Conservation (phyloP, 2,797 vertebrate species). For the Crypturellus tataupa region DNA sequence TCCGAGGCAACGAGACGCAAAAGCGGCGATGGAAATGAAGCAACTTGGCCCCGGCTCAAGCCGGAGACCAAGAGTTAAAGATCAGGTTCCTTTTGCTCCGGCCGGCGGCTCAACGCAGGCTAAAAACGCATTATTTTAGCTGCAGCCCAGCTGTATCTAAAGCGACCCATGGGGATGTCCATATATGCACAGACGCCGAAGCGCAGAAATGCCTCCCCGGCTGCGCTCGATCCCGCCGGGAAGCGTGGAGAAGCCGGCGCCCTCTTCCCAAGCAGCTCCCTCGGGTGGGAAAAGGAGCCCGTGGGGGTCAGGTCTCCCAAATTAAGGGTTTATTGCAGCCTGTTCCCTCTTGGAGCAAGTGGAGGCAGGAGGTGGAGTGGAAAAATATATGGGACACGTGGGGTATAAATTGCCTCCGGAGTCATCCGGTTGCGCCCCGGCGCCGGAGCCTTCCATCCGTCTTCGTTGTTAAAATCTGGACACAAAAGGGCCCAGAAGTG, state of each 20-base stretch:
- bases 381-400: not conserved
- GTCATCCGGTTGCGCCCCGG: not conserved
- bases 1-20: constrained; percentile 35
- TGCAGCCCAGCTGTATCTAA: not conserved
- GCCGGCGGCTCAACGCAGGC: not conserved
- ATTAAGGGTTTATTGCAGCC: not conserved
- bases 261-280: not conserved
- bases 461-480: constrained; percentile 45
- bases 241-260: not conserved
- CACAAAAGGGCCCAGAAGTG: constrained; percentile 65
- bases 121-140: accelerated
- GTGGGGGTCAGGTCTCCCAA: not conserved
- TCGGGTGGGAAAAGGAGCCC: not conserved
- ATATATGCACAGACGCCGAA: constrained; percentile 54
- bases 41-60: not conserved
- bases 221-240: constrained; percentile 19
- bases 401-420: not conserved
- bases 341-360: not conserved
- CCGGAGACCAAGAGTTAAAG: constrained; percentile 5
- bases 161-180: not conserved
- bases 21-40: not conserved
- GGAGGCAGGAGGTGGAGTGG: not conserved
- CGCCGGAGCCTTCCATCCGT: not conserved
- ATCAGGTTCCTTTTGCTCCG: not conserved
- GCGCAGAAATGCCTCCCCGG: constrained; percentile 40